Base-by-base conservation (phyloP, 2,888 invertebrate species). In the Ecliptopera silaceata region DNA sequence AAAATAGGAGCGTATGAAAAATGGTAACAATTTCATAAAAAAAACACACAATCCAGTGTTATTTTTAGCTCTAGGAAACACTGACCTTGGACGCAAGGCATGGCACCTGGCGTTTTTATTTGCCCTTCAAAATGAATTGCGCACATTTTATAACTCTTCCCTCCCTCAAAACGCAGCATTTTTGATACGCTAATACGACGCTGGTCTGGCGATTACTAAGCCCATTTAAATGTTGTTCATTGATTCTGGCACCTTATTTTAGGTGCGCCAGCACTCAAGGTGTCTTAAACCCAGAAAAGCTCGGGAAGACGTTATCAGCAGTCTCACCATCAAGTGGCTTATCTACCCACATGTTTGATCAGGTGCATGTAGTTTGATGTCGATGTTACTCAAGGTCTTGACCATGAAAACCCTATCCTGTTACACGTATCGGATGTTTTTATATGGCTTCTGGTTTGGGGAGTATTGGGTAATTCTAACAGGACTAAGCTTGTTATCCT, bases 31-130 rank as follows among this genome's bases (percentile, higher is more conserved):
- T n/a, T n/a, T n/a, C n/a, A n/a, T n/a, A n/a, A n/a, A n/a, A n/a
- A n/a, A n/a, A n/a, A n/a, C n/a, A n/a, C n/a, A n/a, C n/a, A n/a
- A n/a, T n/a, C n/a, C n/a, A n/a, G n/a, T n/a, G n/a, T n/a, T n/a
- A n/a, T n/a, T n/a, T n/a, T n/a, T n/a, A 90, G 82, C 90, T 88
- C 90, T 90, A 91, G 89, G 90, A 90, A 90, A 86, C 77, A 82
- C 86, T 88, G 84, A 84, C 90, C 91, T 91, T 91, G 90, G 79
- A 82, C 82, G 78, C 86, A 84, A 84, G 86, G 82, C 86, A 78
- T 72, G 85, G 88, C 91, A 91, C 88, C 90, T 91, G 90, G 90
- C 82, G 89, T 90, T 88, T 87, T 91, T 89, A 82, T 86, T 74
- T 86, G 84, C 82, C 84, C 85, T 87, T 88, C 80, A 74, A 81